Evolutionary conservation across 2,888 invertebrate genomes (phyloP).

Genomic region (Dryobotodes eremita): DNA sequence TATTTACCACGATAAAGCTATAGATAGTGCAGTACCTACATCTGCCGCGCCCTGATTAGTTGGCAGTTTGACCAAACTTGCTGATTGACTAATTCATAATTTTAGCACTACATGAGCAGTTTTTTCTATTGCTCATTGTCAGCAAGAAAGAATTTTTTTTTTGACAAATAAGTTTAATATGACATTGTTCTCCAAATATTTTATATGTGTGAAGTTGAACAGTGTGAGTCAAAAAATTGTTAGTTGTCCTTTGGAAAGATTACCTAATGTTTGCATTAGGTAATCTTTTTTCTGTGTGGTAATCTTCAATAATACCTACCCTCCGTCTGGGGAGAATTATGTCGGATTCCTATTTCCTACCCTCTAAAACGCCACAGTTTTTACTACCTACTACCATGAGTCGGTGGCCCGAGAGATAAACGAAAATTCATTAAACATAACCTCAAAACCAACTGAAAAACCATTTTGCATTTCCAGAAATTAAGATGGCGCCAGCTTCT

Average conservation of each 20-base stretch:
- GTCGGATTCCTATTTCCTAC: rapidly evolving
- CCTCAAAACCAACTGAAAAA: background rate
- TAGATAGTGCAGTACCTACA: background rate
- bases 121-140: background rate
- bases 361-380: background rate
- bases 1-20: no score
- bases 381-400: no score
- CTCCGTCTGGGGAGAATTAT: background rate
- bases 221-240: no score
- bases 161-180: background rate
- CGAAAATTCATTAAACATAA: background rate
- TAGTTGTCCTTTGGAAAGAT: no score
- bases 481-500: constrained; percentile 85
- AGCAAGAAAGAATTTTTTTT: background rate
- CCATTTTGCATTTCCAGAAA: constrained; percentile 34
- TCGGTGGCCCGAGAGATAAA: rapidly evolving
- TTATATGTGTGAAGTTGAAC: no score
- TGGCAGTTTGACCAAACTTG: background rate
- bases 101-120: background rate
- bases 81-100: background rate
- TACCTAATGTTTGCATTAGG: no score
- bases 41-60: background rate
- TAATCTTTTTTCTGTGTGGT: no score
- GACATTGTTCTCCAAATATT: background rate
- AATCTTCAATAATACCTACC: background rate